Conservation (phyloP, 1,140 invertebrate species). For the Glomeris maerens region DNA sequence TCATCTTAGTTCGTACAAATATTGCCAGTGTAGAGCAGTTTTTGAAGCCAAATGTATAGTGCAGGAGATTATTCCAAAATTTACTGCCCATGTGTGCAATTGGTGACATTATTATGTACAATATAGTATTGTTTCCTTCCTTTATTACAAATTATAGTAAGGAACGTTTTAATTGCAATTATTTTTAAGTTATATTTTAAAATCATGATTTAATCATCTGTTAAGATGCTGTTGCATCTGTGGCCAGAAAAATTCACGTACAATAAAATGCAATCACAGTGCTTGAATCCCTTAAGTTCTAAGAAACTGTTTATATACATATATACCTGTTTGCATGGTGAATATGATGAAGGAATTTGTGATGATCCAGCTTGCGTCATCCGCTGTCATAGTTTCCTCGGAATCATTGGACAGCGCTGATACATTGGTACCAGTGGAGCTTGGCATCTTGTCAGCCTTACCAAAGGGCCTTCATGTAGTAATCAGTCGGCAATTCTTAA, state of each 20-base stretch:
- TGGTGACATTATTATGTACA: not conserved
- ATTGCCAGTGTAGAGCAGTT: constrained; percentile 21
- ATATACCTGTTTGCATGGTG: constrained; percentile 84
- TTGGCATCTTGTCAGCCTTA: not conserved
- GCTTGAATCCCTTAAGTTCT: too few relatives aligned
- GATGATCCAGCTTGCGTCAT: constrained; percentile 84
- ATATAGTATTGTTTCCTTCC: too few relatives aligned
- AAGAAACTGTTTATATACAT: too few relatives aligned
- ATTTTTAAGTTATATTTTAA: too few relatives aligned
- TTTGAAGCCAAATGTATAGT: constrained; percentile 15
- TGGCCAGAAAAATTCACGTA: too few relatives aligned
- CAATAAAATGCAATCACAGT: too few relatives aligned
- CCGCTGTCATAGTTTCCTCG: constrained; percentile 24
- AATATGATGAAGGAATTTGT: constrained; percentile 90
- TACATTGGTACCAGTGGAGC: not conserved
- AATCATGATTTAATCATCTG: too few relatives aligned
- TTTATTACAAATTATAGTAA: too few relatives aligned
- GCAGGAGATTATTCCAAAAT: constrained; percentile 5
- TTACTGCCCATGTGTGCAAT: not conserved
- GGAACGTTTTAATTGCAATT: too few relatives aligned
- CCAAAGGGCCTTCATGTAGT: not conserved
- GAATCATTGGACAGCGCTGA: not conserved
- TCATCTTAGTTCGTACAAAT: not conserved
- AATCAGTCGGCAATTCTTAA: too few relatives aligned
- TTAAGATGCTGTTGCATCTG: too few relatives aligned